Conservation (phyloP, 2,797 vertebrate genomes). For the Gallinago nigripennis region DNA sequence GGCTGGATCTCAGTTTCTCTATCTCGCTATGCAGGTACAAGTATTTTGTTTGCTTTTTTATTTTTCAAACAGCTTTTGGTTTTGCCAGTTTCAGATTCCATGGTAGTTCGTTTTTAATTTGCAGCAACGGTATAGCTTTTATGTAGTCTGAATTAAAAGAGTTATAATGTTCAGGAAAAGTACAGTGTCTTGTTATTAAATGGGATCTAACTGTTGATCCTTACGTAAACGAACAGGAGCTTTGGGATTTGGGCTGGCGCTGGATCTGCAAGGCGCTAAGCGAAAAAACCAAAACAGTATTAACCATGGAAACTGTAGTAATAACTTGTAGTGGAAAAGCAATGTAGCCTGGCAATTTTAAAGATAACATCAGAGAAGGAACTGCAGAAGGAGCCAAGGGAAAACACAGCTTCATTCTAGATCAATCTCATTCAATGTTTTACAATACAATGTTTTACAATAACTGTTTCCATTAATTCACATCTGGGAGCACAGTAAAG, state of each 20-base stretch:
- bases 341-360: background rate
- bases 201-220: background rate
- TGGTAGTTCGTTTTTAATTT: slow-evolving; percentile 8
- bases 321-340: slow-evolving; percentile 20
- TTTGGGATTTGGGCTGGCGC: slow-evolving; percentile 35
- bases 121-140: background rate
- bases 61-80: background rate
- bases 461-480: slow-evolving; percentile 29
- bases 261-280: background rate
- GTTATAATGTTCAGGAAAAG: background rate
- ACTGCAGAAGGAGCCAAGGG: background rate
- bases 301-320: slow-evolving; percentile 48
- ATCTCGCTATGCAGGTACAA: background rate
- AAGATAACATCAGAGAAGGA: slow-evolving; percentile 45
- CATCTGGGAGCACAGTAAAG: background rate
- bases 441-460: background rate
- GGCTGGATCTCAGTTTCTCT: background rate
- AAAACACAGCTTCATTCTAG: slow-evolving; percentile 25
- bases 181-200: background rate
- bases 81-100: background rate
- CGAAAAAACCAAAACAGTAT: background rate
- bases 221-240: background rate
- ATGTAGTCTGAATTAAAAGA: background rate
- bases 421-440: background rate
- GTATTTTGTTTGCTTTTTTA: background rate